Evolutionary conservation across 2,888 invertebrate species (phyloP), one percentile per base, ranked within the genome.

Genomic region (Melanostoma mellinum): DNA sequence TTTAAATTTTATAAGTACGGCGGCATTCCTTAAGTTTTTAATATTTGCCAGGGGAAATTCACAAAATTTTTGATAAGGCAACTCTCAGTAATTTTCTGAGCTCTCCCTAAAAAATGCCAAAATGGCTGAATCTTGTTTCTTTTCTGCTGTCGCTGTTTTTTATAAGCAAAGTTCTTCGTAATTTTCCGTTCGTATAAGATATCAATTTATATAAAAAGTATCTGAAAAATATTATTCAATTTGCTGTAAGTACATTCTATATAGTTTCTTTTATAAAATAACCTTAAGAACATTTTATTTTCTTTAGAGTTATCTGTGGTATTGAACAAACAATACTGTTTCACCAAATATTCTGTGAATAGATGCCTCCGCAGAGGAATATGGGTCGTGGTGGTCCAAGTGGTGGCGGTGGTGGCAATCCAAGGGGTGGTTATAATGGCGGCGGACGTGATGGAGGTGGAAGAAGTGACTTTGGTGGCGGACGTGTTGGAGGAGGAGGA

Each of bases 101-200:
- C 86, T 46, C 72, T 58, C 74, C 69, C 87, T 44, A 86, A 86
- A 86, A 80, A 85, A 86, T 85, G 86, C 85, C 80, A 87, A 86
- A 84, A 84, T 84, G 84, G 84, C 84, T 67, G 46, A 65, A 69
- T 72, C 65, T 74, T 73, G 79, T 69, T 75, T 52, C 73, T 73
- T 72, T 65, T 74, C 69, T 78, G 78, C 20, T 20, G 20, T 20
- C 20, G 20, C 20, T 20, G 20, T 20, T 78, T 84, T 84, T 84
- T 60, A 60, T 72, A 75, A 67, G 40, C 38, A 36, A 50, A 67
- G 40, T 56, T 61, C 38, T 71, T 67, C 65, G 71, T 33, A 36
- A 32, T 32, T 61, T 65, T 30, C 30, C 53, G 60, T 20, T 44
- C 33, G 32, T 20, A 58, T 20, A 56, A 71, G 60, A 71, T 42